Evolutionary conservation across 2,113 vertebrate genomes (phyloP), one percentile per base, ranked within the genome.

Genomic region (Carassius carassius): DNA sequence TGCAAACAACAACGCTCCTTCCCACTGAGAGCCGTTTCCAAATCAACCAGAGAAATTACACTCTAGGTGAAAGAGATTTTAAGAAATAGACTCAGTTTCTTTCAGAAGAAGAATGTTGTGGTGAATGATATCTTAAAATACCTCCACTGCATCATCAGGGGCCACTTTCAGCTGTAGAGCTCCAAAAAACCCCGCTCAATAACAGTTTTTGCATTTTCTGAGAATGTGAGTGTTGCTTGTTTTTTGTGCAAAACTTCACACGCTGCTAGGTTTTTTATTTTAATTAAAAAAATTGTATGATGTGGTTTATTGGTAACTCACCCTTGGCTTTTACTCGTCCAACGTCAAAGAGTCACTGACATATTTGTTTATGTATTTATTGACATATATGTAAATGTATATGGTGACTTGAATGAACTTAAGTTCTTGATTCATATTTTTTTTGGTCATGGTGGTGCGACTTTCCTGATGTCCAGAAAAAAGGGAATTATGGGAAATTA

Each of bases 1-100:
- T 70, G 67, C 84, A 86, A 84, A 76, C 83, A 85, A 83, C 87
- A 86, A 85, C 70, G 47, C 86, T 78, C 29, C 75, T 73, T 58
- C 37, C 84, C 87, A 17, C 60, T 1, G 76, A 86, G 87, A 78
- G 81, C 58, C 81, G 41, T 88, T 88, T 82, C 58, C 47, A 81
- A 72, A 88, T 82, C 77, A 51, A 74, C 81, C 76, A 76, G 76
- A 70, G 41, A 86, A 80, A 81, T 83, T 51, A 62, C 32, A 81
- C 19, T 29, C 41, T 58, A 58, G 32, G 47, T 72, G 60, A 56
- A 58, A 54, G 78, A 25, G 25, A 60, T 32, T 65, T 29, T 73
- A 35, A 49, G 54, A 75, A 37, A 35, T 7, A 1, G 7, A 19
- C 51, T 19, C 51, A 0, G 21, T 79, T 78, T 79, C 21, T 37